Conservation (phyloP, 2,113 vertebrate genomes). For the Pachypanchax playfairii region DNA sequence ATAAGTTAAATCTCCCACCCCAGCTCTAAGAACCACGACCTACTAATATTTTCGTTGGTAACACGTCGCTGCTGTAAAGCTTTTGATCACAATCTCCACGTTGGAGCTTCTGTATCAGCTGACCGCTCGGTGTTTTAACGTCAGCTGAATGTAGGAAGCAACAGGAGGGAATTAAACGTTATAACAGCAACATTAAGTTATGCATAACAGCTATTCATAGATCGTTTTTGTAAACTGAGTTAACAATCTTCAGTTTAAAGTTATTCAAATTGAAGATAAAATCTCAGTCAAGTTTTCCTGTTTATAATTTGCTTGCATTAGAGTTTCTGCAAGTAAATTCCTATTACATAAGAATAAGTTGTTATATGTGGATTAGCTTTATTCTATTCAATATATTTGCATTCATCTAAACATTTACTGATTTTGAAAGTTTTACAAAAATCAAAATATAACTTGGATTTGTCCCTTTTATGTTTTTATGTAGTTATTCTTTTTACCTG, state of each 20-base stretch:
- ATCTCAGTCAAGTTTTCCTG: not conserved
- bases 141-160: slow-evolving; percentile 10
- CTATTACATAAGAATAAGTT: too few species aligned
- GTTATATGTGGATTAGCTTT: too few species aligned
- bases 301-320: not conserved
- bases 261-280: too few species aligned
- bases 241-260: too few species aligned
- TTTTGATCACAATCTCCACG: slow-evolving; percentile 20
- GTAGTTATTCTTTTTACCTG: too few species aligned
- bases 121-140: slow-evolving; percentile 51
- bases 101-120: slow-evolving; percentile 63
- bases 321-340: not conserved
- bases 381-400: too few species aligned
- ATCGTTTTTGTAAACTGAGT: not conserved
- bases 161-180: not conserved
- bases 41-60: slow-evolving; percentile 22
- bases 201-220: not conserved
- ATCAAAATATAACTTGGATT: too few species aligned
- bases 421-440: too few species aligned
- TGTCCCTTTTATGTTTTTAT: too few species aligned
- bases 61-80: slow-evolving; percentile 21
- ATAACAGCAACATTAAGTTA: not conserved
- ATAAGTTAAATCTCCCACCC: slow-evolving; percentile 17
- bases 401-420: too few species aligned
- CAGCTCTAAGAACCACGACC: not conserved